A percentile compares a stretch with the other conserved stretches of the same genome.
These are phyloP conservation scores for Amphiprion percula DNA, from an alignment of 2,113 vertebrate species.

Conservation along the genomic window DNA sequence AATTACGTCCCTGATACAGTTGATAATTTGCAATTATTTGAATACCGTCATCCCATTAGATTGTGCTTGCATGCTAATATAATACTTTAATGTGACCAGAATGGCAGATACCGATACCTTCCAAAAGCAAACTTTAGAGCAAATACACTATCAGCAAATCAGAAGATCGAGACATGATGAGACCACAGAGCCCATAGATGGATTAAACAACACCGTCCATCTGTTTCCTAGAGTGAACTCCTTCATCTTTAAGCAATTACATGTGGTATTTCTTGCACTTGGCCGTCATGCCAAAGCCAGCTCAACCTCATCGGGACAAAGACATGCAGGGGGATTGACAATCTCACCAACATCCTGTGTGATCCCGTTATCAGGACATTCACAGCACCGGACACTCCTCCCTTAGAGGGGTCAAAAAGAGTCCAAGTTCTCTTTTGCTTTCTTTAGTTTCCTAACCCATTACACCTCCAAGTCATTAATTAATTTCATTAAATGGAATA, in stretches of 20 bases:
- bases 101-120: neutral
- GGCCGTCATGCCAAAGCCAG: slow-evolving; percentile 51
- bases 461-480: slow-evolving; percentile 29
- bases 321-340: slow-evolving; percentile 39
- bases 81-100: slow-evolving; percentile 20
- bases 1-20: neutral
- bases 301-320: slow-evolving; percentile 42
- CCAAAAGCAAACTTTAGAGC: slow-evolving; percentile 13
- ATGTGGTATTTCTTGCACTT: slow-evolving; percentile 44
- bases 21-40: neutral
- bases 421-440: slow-evolving; percentile 39
- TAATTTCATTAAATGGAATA: slow-evolving; percentile 63
- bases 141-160: neutral
- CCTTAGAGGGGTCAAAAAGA: slow-evolving; percentile 13
- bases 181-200: slow-evolving; percentile 28
- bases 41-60: neutral
- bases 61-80: neutral
- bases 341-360: slow-evolving; percentile 56
- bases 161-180: slow-evolving; percentile 28
- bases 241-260: slow-evolving; percentile 70
- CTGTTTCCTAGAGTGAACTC: slow-evolving; percentile 55
- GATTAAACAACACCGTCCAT: slow-evolving; percentile 63
- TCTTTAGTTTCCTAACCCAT: slow-evolving; percentile 44
- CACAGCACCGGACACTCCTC: neutral
- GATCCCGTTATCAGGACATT: slow-evolving; percentile 56